A percentile compares a stretch with the other conserved stretches of the same genome.
These are phyloP conservation scores for Bombus soroeensis DNA, from an alignment of 1,140 invertebrate genomes.

Conservation along the genomic window DNA sequence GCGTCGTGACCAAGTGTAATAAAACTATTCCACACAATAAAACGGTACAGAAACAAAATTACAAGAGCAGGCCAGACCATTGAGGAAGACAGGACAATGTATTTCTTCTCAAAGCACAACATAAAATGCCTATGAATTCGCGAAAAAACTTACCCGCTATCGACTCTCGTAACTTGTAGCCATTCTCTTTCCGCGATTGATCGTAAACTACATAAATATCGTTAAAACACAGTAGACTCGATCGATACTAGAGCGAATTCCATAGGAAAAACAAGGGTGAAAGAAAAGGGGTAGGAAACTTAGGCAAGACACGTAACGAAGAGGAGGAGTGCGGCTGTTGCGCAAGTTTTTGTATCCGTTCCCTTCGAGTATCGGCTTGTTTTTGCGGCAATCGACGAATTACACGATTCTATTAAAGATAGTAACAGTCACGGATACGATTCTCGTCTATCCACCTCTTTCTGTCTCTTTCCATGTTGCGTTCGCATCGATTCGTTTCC, in stretches of 20 bases:
- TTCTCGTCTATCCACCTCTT: conserved; percentile 6
- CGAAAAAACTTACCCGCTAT: not conserved
- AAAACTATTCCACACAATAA: not conserved
- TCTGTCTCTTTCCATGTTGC: not conserved
- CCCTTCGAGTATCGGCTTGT: conserved; percentile 22
- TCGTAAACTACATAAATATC: conserved; percentile 14
- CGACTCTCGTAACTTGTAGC: not conserved
- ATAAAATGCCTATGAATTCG: too few relatives aligned
- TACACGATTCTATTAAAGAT: conserved; percentile 65
- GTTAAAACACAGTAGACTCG: not conserved
- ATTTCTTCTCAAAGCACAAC: too few relatives aligned
- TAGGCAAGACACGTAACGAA: not conserved
- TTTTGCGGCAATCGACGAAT: conserved; percentile 62
- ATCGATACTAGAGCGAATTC: not conserved
- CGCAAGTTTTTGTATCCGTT: conserved; percentile 50
- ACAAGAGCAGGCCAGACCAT: too few relatives aligned
- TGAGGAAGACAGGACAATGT: too few relatives aligned
- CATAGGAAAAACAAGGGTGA: not conserved
- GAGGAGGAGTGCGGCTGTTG: conserved; percentile 1
- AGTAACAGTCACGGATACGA: conserved; percentile 13
- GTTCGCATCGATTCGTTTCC: not conserved
- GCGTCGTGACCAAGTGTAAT: not conserved
- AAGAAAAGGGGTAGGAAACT: not conserved
- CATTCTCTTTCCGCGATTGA: not conserved
- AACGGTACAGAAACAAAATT: not conserved